Evolutionary conservation across 1,140 invertebrate species (phyloP).

Genomic region (Brachionus calyciflorus): DNA sequence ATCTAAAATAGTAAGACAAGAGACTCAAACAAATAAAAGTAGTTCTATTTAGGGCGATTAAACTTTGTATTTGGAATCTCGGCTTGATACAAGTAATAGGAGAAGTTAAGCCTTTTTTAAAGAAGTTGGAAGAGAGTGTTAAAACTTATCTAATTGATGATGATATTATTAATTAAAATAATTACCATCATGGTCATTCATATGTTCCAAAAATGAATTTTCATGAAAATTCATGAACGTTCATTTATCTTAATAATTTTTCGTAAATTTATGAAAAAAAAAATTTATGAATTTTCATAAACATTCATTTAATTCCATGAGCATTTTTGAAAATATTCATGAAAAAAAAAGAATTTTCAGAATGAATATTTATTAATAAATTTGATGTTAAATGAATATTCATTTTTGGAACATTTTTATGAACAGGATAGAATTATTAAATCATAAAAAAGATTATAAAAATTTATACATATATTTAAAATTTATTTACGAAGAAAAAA

Average conservation of each 20-base stretch:
- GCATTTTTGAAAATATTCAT: too few relatives aligned
- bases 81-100: background rate
- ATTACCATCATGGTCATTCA: background rate
- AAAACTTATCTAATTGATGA: background rate
- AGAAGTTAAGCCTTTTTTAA: background rate
- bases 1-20: too few relatives aligned
- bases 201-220: background rate
- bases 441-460: too few relatives aligned
- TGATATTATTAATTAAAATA: background rate
- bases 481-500: too few relatives aligned
- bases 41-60: background rate
- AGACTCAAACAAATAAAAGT: background rate
- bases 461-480: too few relatives aligned
- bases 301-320: too few relatives aligned
- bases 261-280: background rate
- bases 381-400: too few relatives aligned
- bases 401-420: too few relatives aligned
- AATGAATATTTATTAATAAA: too few relatives aligned
- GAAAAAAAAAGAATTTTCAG: too few relatives aligned
- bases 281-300: background rate
- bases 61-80: background rate
- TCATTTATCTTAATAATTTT: too few relatives aligned
- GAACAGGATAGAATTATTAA: too few relatives aligned
- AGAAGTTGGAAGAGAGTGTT: background rate
- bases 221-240: background rate